phyloP scores from a whole-genome alignment of 2,888 invertebrate species.

The Oxyscelio sp. region DNA sequence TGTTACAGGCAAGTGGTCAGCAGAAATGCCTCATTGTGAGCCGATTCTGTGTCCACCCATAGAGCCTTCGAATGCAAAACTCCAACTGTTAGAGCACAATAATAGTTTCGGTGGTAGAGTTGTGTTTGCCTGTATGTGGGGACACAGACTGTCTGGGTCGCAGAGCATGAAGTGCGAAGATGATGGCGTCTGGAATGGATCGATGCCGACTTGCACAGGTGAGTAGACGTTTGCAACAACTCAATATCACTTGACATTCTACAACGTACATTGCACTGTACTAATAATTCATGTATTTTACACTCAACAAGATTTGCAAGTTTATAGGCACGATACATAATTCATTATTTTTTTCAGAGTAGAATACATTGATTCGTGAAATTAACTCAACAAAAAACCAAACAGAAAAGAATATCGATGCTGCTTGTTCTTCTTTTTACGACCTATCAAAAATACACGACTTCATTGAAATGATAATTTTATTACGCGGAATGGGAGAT shows the following conservation, averaged over 20 bases:
- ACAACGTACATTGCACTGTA: neutral
- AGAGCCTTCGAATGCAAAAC: conserved; percentile 91
- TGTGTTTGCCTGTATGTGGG: conserved; percentile 95
- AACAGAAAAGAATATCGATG: neutral
- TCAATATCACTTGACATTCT: conserved; percentile 53
- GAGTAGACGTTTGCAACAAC: conserved; percentile 75
- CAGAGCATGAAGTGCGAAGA: conserved; percentile 94
- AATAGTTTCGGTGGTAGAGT: conserved; percentile 94
- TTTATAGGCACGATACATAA: neutral
- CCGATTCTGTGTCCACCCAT: conserved; percentile 94
- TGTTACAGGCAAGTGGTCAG: conserved; percentile 93
- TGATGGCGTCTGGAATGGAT: conserved; percentile 94
- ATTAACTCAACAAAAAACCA: neutral
- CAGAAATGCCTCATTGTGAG: conserved; percentile 89
- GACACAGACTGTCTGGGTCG: conserved; percentile 93
- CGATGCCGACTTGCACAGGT: conserved; percentile 94
- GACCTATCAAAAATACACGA: no score
- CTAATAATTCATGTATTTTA: conserved; percentile 9
- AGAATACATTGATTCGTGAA: neutral
- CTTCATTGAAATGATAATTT: neutral
- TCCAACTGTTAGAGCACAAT: conserved; percentile 94
- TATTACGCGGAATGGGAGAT: no score
- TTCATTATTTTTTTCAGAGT: neutral
- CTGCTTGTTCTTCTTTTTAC: no score
- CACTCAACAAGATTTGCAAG: conserved; percentile 7